Evolutionary conservation across 2,797 vertebrate species (phyloP), one percentile per base, ranked within the genome.

Genomic region (Rhynchotus rufescens): DNA sequence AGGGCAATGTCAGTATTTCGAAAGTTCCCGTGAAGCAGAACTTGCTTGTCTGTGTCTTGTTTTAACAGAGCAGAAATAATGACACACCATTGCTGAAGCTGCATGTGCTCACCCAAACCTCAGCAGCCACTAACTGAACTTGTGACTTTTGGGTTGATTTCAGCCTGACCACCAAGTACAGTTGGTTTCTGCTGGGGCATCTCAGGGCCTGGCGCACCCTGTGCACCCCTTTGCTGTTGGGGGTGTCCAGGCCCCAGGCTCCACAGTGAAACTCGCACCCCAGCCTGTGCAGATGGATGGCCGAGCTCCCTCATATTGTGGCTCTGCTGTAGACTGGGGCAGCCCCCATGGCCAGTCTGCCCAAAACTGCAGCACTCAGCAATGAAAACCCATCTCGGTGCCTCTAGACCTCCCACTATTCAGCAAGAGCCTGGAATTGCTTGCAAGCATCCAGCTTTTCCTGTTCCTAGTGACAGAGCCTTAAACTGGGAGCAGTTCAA

Each of bases 171-270:
- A 82, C 44, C 2, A 1, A 59, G 15, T 61, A 57, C 75, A 79
- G 51, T 22, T 1, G 28, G 40, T 34, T 76, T 34, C 61, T 72
- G 65, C 66, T 10, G 22, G 36, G 42, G 42, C 12, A 34, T 38
- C 32, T 57, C n/a, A 0, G 2, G n/a, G 38, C 28, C 21, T 45
- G 44, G 76, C 85, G 65, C 52, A 57, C 60, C 45, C 60, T 13
- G 2, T 0, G 0, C 0, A 1, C 34, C 77, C 51, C 21, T 56
- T n/a, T 36, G 80, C 15, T 34, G 4, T 9, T 0, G 1, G 45
- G 28, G 66, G 38, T 57, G 6, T 3, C 40, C 4, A 32, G 26
- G 36, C 60, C 74, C 13, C 56, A 60, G 62, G 66, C 30, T 51
- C 20, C 51, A 4, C 0, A 2, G 56, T n/a, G 22, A 44, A 47